Evolutionary conservation across 2,113 vertebrate genomes (phyloP).

Genomic region (Tachuris rubrigastra): DNA sequence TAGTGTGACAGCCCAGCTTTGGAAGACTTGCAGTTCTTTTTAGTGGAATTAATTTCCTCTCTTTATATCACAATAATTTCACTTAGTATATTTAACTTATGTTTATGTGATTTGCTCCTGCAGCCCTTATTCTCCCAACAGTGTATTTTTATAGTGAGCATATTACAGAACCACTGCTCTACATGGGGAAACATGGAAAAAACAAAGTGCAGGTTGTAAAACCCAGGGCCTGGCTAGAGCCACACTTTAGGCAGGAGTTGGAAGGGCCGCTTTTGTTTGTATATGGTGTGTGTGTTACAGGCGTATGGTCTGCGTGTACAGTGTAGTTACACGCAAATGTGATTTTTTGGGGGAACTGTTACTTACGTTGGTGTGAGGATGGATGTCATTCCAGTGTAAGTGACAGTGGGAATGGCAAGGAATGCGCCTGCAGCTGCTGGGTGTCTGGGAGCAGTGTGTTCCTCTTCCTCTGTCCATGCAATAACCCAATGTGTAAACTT

Average conservation of each 20-base stretch:
- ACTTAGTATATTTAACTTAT: neutral
- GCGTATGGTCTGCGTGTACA: rapidly evolving
- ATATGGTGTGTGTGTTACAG: rapidly evolving
- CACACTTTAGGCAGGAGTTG: rapidly evolving
- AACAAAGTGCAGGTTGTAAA: neutral
- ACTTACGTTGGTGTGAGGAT: neutral
- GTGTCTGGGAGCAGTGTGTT: neutral
- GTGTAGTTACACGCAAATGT: rapidly evolving
- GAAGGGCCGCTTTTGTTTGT: neutral
- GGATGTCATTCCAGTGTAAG: neutral
- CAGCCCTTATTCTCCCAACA: neutral
- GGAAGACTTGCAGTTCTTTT: neutral
- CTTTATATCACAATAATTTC: neutral
- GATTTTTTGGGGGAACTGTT: neutral
- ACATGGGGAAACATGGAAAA: neutral
- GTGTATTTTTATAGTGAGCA: neutral
- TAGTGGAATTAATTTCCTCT: neutral
- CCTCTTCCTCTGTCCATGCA: rapidly evolving
- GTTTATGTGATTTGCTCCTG: neutral
- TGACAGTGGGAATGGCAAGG: neutral
- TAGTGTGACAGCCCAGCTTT: neutral
- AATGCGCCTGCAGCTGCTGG: rapidly evolving
- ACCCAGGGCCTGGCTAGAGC: neutral
- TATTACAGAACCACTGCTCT: neutral
- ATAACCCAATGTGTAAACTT: rapidly evolving